Evolutionary conservation across 1,140 invertebrate species (phyloP).

Genomic region (Magallana gigas): DNA sequence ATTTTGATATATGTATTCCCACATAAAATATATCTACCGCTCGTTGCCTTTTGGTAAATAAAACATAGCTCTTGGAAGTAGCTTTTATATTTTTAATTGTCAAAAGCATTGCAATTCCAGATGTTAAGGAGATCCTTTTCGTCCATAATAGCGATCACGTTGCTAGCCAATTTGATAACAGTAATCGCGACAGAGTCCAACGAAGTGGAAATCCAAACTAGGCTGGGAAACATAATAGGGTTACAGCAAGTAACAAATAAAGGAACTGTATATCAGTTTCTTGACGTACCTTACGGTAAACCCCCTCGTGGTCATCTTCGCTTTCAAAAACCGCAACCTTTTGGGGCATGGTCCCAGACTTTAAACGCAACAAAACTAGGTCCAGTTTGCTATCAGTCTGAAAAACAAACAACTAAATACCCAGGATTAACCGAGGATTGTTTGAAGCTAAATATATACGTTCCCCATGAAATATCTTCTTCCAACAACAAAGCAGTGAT

Average conservation of each 20-base stretch:
- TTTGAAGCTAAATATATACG: constrained; percentile 33
- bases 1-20: too few relatives aligned
- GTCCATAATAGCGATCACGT: too few relatives aligned
- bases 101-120: too few relatives aligned
- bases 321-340: constrained; percentile 91
- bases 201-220: constrained; percentile 6
- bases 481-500: constrained; percentile 53
- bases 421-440: constrained; percentile 25
- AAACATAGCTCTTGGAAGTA: too few relatives aligned
- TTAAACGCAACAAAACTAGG: constrained; percentile 85
- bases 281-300: constrained; percentile 94
- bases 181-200: not conserved
- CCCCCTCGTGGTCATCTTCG: constrained; percentile 93
- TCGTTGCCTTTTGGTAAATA: too few relatives aligned
- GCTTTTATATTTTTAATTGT: too few relatives aligned
- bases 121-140: too few relatives aligned
- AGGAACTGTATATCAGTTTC: constrained; percentile 86
- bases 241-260: not conserved
- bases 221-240: not conserved
- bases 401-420: not conserved
- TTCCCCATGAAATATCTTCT: not conserved
- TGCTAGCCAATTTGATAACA: not conserved
- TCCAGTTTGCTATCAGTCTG: constrained; percentile 77
- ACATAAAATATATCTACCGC: too few relatives aligned
- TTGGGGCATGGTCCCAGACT: constrained; percentile 88